Base-by-base conservation (phyloP, 2,113 vertebrate genomes). In the Dermatemys mawii region DNA sequence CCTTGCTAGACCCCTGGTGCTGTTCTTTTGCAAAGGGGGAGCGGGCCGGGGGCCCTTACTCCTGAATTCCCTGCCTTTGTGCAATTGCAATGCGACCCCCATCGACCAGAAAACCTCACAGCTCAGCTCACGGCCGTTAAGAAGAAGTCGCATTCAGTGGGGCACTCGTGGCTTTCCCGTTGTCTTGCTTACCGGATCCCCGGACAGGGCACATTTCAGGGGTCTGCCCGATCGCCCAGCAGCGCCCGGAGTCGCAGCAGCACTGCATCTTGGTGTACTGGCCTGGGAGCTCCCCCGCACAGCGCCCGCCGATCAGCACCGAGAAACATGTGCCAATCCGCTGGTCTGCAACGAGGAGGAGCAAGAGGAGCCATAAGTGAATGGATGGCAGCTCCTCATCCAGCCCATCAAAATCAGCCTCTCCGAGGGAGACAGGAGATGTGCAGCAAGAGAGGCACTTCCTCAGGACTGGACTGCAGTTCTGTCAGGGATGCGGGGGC, bases 151-250 rank as follows among this genome's bases (percentile, higher is more conserved):
- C 10, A 24, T 6, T 48, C 51, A 27, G 63, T 11, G 51, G 78
- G 2, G 46, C 11, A 3, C 57, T 2, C 14, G 51, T 53, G 29
- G 14, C 57, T n/a, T 24, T 27, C n/a, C 19, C 49, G 3, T 17
- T 0, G 38, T 12, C 35, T 13, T 29, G 97, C 99, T 98, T 89
- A 99, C 99, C 99, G 1, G 99, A 99, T 0, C 99, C 99, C 41
- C 99, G 97, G 81, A 99, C 99, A 0, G 99, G 99, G 81, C 99
- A 99, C 99, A 99, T 99, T 97, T 99, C 99, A 0, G 99, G 99
- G 32, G 99, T 98, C 94, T 98, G 98, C 13, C 98, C 98, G 0
- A 98, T 49, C 19, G 99, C 99, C 99, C 99, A 99, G 98, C 99
- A 99, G 82, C 99, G 99, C 1, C 99, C 99, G 0, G 98, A 98